phyloP scores from a whole-genome alignment of 2,113 vertebrate genomes.

The Thryonomys swinderianus region DNA sequence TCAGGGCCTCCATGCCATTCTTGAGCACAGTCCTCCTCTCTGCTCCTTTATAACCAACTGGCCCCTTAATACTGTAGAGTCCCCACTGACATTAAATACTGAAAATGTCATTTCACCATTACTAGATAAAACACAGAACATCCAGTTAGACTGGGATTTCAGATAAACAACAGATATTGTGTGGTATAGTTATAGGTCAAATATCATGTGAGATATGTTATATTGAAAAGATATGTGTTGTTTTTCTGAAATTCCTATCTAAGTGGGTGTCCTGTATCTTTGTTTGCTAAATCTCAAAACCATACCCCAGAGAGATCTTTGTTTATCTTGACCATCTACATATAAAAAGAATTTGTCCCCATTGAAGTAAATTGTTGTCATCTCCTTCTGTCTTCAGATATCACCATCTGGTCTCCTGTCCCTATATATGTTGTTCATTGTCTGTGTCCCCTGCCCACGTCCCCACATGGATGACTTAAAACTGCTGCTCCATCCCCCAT shows the following conservation, averaged over 20 bases:
- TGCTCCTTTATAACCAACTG: background rate
- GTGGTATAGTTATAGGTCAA: background rate
- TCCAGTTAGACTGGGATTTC: background rate
- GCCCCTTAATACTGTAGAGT: background rate
- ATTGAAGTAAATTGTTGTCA: background rate
- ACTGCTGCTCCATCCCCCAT: background rate
- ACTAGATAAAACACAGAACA: background rate
- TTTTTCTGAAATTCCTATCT: slow-evolving; percentile 21
- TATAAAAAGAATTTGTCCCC: background rate
- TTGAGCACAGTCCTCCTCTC: background rate
- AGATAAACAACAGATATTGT: slow-evolving; percentile 26
- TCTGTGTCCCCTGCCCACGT: background rate
- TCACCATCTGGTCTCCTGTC: background rate
- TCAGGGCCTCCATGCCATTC: background rate
- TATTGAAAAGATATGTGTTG: background rate
- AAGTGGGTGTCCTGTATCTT: background rate
- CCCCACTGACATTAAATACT: background rate
- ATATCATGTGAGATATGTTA: background rate
- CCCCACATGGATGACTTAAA: background rate
- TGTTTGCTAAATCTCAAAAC: slow-evolving; percentile 28
- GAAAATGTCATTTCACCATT: background rate
- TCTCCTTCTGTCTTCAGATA: background rate
- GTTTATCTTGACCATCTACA: background rate
- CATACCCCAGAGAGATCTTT: background rate
- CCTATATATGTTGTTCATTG: background rate